Percentiles rank a stretch among this genome's conserved stretches.
These are phyloP conservation scores for Chionomys nivalis DNA, from an alignment of 2,113 vertebrate genomes.

Conservation along the genomic window DNA sequence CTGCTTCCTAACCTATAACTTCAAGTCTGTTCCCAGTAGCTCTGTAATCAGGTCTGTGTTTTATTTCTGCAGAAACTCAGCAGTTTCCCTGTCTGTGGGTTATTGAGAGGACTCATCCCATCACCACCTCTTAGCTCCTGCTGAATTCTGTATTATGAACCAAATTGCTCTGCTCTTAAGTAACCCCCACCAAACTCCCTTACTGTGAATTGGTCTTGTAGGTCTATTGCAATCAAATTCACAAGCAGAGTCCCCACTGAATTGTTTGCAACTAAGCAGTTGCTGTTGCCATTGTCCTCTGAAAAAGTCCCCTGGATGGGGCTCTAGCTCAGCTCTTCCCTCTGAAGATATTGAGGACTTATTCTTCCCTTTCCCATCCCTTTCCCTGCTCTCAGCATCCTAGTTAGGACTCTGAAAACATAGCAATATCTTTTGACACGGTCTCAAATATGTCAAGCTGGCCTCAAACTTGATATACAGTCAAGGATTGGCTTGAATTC, in stretches of 20 bases:
- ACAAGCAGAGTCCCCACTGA: neutral
- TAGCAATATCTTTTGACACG: neutral
- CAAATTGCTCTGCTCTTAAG: slow-evolving; percentile 8
- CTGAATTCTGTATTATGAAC: neutral
- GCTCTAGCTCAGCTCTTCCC: neutral
- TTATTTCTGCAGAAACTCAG: neutral
- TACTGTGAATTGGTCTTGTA: neutral
- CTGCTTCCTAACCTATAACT: neutral
- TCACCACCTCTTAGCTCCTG: neutral
- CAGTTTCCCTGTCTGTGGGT: neutral
- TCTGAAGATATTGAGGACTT: neutral
- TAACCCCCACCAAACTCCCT: slow-evolving; percentile 23
- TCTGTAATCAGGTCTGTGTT: neutral
- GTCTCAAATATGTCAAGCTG: neutral
- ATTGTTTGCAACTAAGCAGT: neutral
- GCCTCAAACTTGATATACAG: neutral
- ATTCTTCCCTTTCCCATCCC: neutral
- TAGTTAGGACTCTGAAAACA: neutral
- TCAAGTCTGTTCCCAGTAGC: neutral
- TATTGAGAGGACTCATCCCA: neutral
- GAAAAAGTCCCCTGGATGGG: neutral
- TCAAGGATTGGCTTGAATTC: neutral
- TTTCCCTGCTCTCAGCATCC: neutral
- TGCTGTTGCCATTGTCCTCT: neutral
- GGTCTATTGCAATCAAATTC: slow-evolving; percentile 47